Percentiles rank a stretch among this genome's conserved stretches.
Conservation (phyloP, 1,140 invertebrate species). For the Lepidotrigona ventralis region DNA sequence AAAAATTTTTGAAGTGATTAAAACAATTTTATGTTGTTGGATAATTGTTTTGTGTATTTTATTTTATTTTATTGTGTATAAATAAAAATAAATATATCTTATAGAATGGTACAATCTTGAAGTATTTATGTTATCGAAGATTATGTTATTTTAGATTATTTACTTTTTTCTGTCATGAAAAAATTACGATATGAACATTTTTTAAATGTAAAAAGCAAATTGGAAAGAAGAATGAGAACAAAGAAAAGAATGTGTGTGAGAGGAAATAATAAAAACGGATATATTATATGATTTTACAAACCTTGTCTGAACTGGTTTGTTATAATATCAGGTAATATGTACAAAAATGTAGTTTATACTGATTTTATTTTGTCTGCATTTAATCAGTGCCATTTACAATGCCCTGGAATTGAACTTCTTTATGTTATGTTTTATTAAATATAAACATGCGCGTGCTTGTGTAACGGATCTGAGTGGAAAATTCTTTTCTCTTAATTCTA, state of each 20-base stretch:
- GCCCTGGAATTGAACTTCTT: conserved; percentile 32
- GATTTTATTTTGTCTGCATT: conserved; percentile 22
- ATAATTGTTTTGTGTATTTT: not conserved
- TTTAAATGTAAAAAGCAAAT: not conserved
- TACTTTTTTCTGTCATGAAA: not conserved
- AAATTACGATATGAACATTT: not conserved
- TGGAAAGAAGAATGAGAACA: not conserved
- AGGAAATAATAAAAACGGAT: not conserved
- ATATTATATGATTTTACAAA: conserved; percentile 11
- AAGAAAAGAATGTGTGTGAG: not conserved
- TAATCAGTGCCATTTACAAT: conserved; percentile 25
- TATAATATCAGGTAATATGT: not conserved
- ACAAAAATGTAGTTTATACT: conserved; percentile 14
- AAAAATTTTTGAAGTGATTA: not conserved
- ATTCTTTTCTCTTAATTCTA: not conserved
- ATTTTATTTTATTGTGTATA: conserved; percentile 8
- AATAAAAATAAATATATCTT: not conserved
- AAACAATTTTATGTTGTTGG: not conserved
- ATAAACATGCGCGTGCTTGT: conserved; percentile 14
- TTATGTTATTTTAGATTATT: not conserved
- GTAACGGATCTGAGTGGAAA: conserved; percentile 30
- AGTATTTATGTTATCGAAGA: conserved; percentile 35
- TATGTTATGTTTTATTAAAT: conserved; percentile 1
- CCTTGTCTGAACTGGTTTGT: not conserved
- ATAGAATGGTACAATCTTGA: conserved; percentile 4